Evolutionary conservation across 2,888 invertebrate genomes (phyloP).

Genomic region (Cyaniris semiargus): DNA sequence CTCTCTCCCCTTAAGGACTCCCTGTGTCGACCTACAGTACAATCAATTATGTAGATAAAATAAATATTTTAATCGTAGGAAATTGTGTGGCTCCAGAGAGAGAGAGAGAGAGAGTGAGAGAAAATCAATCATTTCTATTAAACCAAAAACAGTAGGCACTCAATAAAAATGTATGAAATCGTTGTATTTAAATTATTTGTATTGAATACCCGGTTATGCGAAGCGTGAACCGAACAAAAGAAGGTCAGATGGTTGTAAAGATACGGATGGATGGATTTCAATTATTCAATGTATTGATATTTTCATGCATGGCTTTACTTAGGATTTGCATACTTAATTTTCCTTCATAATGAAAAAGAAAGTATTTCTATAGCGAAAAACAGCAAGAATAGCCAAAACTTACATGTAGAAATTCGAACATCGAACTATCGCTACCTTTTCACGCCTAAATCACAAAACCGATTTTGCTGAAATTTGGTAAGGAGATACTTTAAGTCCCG

Average conservation of each 20-base stretch:
- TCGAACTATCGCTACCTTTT: no score
- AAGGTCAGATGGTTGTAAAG: slow-evolving; percentile 1
- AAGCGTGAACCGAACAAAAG: slow-evolving; percentile 4
- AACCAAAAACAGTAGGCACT: background rate
- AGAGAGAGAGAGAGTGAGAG: no score
- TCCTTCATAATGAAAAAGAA: background rate
- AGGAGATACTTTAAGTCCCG: no score
- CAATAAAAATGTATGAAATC: slow-evolving; percentile 14
- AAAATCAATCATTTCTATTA: no score
- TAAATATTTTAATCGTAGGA: no score
- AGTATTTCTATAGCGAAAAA: background rate
- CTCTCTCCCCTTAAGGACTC: no score
- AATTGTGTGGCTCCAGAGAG: no score
- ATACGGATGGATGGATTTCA: slow-evolving; percentile 2
- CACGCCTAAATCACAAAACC: no score
- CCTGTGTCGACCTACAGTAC: background rate
- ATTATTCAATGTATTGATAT: slow-evolving; percentile 10
- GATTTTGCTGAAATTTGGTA: no score
- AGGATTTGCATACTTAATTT: background rate
- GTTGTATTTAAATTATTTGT: slow-evolving; percentile 13
- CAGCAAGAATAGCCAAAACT: background rate
- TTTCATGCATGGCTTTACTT: slow-evolving; percentile 1
- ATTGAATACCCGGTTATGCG: slow-evolving; percentile 7
- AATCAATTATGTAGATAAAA: no score
- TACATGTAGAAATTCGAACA: background rate